Conservation (phyloP, 2,888 invertebrate species). For the Chrysopilus asiliformis region DNA sequence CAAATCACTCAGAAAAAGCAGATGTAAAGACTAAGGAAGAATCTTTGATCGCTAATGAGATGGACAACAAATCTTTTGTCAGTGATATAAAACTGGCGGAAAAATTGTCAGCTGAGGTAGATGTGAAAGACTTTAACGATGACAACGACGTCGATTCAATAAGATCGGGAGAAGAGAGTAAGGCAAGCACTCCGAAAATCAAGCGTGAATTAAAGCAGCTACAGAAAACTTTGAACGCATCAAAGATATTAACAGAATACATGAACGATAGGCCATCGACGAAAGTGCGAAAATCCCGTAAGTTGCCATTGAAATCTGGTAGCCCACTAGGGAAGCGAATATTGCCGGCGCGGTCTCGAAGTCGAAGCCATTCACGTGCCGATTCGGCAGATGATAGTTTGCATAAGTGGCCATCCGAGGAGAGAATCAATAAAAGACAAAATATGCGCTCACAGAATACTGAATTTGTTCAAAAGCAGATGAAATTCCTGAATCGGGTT, state of each 20-base stretch:
- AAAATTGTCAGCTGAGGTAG: not conserved
- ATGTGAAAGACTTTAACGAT: slow-evolving; percentile 1
- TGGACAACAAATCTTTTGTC: no score
- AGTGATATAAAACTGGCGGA: no score
- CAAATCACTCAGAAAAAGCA: no score
- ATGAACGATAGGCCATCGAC: slow-evolving; percentile 39
- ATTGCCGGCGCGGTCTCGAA: slow-evolving; percentile 27
- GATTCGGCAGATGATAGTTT: slow-evolving; percentile 10
- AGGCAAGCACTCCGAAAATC: slow-evolving; percentile 24
- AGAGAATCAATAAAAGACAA: slow-evolving; percentile 24
- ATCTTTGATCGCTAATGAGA: no score
- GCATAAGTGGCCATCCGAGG: slow-evolving; percentile 11
- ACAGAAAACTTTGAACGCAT: slow-evolving; percentile 52
- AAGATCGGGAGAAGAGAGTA: no score
- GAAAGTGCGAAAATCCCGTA: slow-evolving; percentile 34
- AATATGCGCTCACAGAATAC: slow-evolving; percentile 51
- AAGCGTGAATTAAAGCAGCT: slow-evolving; percentile 48
- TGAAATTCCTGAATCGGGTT: slow-evolving; percentile 44
- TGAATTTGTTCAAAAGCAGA: slow-evolving; percentile 48
- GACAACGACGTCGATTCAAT: slow-evolving; percentile 7
- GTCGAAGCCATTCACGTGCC: slow-evolving; percentile 15
- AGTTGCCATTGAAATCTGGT: slow-evolving; percentile 11
- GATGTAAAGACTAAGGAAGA: no score
- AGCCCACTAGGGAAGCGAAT: not conserved
- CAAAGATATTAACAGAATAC: slow-evolving; percentile 49